Evolutionary conservation across 2,888 invertebrate genomes (phyloP).

Genomic region (Noctua janthe): DNA sequence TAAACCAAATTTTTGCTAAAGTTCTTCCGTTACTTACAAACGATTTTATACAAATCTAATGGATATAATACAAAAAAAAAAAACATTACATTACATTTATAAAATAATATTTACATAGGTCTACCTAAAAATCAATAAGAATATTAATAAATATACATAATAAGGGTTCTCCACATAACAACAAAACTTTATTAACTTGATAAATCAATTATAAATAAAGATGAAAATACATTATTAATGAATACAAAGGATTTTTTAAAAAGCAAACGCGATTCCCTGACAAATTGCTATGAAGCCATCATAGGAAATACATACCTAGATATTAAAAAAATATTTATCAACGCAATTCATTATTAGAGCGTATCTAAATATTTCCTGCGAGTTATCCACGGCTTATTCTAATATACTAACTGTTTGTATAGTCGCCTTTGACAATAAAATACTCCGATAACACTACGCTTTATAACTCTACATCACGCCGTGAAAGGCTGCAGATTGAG

Average conservation of each 20-base stretch:
- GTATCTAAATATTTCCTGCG: neutral
- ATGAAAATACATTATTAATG: neutral
- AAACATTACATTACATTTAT: conserved; percentile 14
- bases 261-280: neutral
- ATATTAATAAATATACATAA: conserved; percentile 1
- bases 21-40: conserved; percentile 14
- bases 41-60: conserved; percentile 35
- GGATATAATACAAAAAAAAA: conserved; percentile 19
- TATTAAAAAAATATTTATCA: neutral
- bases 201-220: conserved; percentile 15
- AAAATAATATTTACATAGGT: conserved; percentile 42
- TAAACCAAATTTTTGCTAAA: conserved; percentile 18
- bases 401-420: neutral
- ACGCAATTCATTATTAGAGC: conserved; percentile 4
- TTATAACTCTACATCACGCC: conserved; percentile 5
- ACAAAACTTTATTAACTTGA: neutral
- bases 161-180: neutral
- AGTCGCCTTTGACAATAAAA: neutral
- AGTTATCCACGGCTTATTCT: conserved; percentile 4
- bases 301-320: neutral
- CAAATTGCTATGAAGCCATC: conserved; percentile 11
- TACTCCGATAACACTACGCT: neutral
- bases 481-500: conserved; percentile 9
- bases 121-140: conserved; percentile 18
- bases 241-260: neutral